A percentile compares a stretch with the other conserved stretches of the same genome.
Conservation (phyloP, 1,140 invertebrate genomes). For the Dufourea novaeangliae region DNA sequence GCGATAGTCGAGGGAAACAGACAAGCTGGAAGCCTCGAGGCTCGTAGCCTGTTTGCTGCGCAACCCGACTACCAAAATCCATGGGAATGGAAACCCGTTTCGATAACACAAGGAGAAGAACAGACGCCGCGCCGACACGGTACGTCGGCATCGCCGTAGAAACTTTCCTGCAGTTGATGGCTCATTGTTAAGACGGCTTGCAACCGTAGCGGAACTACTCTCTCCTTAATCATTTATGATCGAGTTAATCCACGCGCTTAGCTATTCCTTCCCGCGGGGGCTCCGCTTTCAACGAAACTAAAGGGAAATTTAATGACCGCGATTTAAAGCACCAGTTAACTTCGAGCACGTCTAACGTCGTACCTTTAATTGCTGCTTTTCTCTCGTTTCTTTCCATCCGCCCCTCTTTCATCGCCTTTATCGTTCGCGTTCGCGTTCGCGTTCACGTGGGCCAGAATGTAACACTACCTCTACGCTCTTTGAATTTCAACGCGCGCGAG, state of each 20-base stretch:
- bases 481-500: neutral
- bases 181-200: constrained; percentile 48
- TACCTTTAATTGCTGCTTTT: neutral
- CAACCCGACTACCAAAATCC: neutral
- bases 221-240: constrained; percentile 62
- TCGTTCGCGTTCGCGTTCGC: too few relatives aligned
- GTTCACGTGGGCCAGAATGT: neutral
- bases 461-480: constrained; percentile 14
- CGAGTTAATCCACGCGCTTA: constrained; percentile 46
- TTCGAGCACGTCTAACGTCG: neutral
- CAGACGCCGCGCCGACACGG: constrained; percentile 13
- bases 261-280: constrained; percentile 23
- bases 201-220: constrained; percentile 17
- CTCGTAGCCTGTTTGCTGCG: too few relatives aligned
- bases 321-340: constrained; percentile 9
- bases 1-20: too few relatives aligned
- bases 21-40: too few relatives aligned
- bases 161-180: constrained; percentile 51
- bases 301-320: constrained; percentile 46
- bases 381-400: too few relatives aligned
- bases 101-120: constrained; percentile 26
- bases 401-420: too few relatives aligned
- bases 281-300: constrained; percentile 31
- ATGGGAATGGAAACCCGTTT: constrained; percentile 40
- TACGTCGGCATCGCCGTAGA: constrained; percentile 23